A percentile compares a stretch with the other conserved stretches of the same genome.
These are phyloP conservation scores for Zosterops lateralis DNA, from an alignment of 2,113 vertebrate species.

Conservation along the genomic window DNA sequence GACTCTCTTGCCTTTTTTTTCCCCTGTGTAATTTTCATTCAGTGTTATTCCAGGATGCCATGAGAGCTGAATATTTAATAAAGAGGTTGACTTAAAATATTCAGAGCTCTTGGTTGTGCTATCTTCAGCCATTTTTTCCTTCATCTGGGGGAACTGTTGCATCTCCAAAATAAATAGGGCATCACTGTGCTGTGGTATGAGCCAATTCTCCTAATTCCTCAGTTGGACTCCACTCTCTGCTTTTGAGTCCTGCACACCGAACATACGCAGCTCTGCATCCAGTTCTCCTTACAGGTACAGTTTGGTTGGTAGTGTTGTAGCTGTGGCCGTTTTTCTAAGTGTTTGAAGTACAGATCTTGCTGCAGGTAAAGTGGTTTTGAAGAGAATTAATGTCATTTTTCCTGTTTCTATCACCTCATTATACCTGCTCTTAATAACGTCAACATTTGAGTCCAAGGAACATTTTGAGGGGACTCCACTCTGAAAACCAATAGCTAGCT, in stretches of 20 bases:
- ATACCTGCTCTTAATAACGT: neutral
- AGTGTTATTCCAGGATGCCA: neutral
- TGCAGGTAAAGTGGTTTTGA: neutral
- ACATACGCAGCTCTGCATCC: neutral
- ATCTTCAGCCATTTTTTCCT: neutral
- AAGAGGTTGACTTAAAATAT: neutral
- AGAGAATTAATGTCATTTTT: neutral
- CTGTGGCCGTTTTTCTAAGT: neutral
- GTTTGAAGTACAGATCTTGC: neutral
- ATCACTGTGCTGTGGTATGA: fast-evolving
- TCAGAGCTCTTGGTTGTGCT: neutral
- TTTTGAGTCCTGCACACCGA: neutral
- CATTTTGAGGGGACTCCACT: neutral
- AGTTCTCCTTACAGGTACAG: neutral
- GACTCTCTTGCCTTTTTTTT: neutral
- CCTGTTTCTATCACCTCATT: neutral
- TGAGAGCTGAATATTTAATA: neutral
- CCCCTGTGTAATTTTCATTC: neutral
- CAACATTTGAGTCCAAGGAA: neutral
- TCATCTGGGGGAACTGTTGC: neutral
- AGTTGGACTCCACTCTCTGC: neutral
- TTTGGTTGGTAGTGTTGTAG: neutral
- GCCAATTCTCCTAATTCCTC: fast-evolving
- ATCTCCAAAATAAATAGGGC: neutral
- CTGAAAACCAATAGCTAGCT: neutral